A percentile compares a stretch with the other conserved stretches of the same genome.
Conservation (phyloP, 2,797 vertebrate species). For the Monodelphis domestica region DNA sequence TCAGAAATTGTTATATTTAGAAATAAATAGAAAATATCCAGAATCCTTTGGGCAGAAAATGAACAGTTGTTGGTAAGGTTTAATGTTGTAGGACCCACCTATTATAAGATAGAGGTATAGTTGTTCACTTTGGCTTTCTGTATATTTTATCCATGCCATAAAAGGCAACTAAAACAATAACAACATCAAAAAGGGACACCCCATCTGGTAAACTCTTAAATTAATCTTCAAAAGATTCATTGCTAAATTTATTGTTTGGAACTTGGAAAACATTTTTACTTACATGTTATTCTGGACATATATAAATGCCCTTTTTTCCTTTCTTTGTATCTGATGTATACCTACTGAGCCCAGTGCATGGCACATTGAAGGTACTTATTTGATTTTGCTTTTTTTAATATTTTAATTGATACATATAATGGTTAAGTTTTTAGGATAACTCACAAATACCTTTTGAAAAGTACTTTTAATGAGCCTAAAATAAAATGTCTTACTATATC, state of each 20-base stretch:
- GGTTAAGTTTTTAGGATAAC: neutral
- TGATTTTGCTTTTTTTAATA: neutral
- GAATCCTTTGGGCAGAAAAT: neutral
- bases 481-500: neutral
- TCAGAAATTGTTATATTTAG: neutral
- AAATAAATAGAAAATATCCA: neutral
- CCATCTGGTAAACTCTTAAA: neutral
- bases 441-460: neutral
- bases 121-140: neutral
- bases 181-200: too few species aligned
- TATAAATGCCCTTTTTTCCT: neutral
- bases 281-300: neutral
- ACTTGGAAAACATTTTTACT: neutral
- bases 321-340: neutral
- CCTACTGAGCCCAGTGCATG: neutral
- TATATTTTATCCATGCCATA: neutral
- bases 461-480: neutral
- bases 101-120: neutral
- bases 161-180: neutral
- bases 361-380: neutral
- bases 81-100: neutral
- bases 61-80: neutral
- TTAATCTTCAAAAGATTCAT: neutral
- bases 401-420: neutral
- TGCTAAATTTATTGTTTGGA: neutral